Base-by-base conservation (phyloP, 2,113 vertebrate species). In the Alligator mississippiensis region DNA sequence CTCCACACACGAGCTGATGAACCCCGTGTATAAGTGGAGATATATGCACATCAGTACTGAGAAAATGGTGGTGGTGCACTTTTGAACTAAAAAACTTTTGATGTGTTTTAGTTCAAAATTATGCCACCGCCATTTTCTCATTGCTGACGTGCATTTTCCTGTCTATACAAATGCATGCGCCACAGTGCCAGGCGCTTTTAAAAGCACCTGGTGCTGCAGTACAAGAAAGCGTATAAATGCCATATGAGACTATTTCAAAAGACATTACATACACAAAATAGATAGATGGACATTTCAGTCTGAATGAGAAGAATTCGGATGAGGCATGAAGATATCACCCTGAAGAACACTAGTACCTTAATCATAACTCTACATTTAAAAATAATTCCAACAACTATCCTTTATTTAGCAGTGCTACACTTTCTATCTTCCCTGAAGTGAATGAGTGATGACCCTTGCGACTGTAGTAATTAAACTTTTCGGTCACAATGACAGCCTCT, bases 391-490 rank as follows among this genome's bases (percentile, higher is more conserved):
- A n/a, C 17, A 79, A 75, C 27, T 94, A 70, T 92, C 27, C 54
- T 92, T 95, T 96, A 89, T 94, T 95, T 96, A 96, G 92, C 82
- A 95, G 57, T 1, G 7, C 74, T 84, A 5, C 14, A 76, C 64
- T 85, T 87, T 81, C 94, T 76, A 60, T 91, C 76, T 88, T 80
- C 27, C 21, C 16, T 92, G 55, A 58, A 82, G 80, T 97, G 88
- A 92, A 54, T 88, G 85, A 96, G 62, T 91, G 80, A 80, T 95
- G 90, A 96, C 94, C 93, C 84, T 89, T 87, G 68, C 2, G 90
- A 91, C 80, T 70, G 19, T 28, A 89, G 83, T 93, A 96, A 97
- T 97, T 96, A 97, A 97, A 87, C 64, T 87, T 89, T 80, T 95
- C 89, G 90, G 55, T 86, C 70, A 47, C 54, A 89, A 57, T 94